Evolutionary conservation across 2,113 vertebrate species (phyloP), one percentile per base, ranked within the genome.

Genomic region (Galemys pyrenaicus): DNA sequence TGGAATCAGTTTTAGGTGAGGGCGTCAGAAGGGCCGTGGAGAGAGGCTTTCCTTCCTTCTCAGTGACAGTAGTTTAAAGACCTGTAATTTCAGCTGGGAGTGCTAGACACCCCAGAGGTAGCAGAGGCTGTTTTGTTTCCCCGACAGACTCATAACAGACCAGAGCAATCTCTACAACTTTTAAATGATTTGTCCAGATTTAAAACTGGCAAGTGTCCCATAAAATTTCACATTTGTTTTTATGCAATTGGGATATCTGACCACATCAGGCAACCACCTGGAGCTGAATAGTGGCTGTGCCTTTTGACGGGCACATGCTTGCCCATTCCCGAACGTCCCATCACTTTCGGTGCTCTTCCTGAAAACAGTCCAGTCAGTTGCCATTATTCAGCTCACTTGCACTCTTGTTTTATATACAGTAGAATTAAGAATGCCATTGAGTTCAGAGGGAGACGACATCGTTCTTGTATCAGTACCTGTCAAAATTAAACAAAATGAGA

Each of bases 221-320:
- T 70, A 64, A 81, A 77, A 90, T 51, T 70, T 56, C 20, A 78
- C 9, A 87, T 90, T 71, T 46, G 6, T 71, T 75, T 96, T 92
- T 84, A 68, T 88, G 71, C 68, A 77, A 73, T 79, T n/a, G 60
- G 71, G 80, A 44, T 28, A 39, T 94, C 32, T 87, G 62, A 75
- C 17, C 83, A 41, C 54, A 79, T 15, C 35, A 5, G 28, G 4
- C 26, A 74, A 56, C 64, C 32, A 58, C 5, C n/a, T 56, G 39
- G 70, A n/a, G 24, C 28, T 71, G 35, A 90, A 37, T 28, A 92
- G 30, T 49, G 35, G 30, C 71, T 79, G 19, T 37, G 37, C 37
- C 30, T 89, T 64, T 17, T 49, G 71, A 10, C 51, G 30, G 46
- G 35, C 19, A 20, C 4, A 17, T 65, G 17, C 6, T 51, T 39